Base-by-base conservation (phyloP, 2,797 vertebrate genomes). In the Siniperca scherzeri region DNA sequence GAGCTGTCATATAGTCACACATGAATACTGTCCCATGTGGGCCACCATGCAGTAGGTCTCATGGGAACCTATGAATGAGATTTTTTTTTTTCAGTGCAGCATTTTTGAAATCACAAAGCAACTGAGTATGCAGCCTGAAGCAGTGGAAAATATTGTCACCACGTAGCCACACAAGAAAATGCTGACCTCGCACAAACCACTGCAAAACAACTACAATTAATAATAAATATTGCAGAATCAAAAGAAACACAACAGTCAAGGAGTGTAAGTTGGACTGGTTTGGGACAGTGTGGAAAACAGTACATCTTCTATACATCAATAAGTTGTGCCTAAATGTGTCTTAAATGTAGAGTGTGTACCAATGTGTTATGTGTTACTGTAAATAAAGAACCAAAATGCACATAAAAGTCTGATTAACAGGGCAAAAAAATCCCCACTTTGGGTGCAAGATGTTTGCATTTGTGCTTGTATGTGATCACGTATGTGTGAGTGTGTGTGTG, bases 401-500 rank as follows among this genome's bases (percentile, higher is more conserved):
- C 36, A 56, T 33, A 33, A 64, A 70, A 38, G 70, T 60, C 10
- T 57, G n/a, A 53, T 73, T 7, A 75, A 30, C 30, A 44, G 56
- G 10, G 16, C n/a, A 64, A 67, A 62, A 57, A 25, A 61, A 56
- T 16, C 9, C 8, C n/a, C 2, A 19, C 30, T 57, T 36, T 71
- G 70, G 7, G 6, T 30, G 38, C 25, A 40, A 13, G 22, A 14
- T 53, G 22, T 40, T 27, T 76, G 38, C 52, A 8, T 53, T 52
- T 57, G 2, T 48, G 42, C 10, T 38, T 61, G 27, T 36, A 9
- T 16, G 42, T 44, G 27, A 33, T 71, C 7, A 21, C 64, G 22
- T 22, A n/a, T 59, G 38, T 72, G 22, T 77, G 65, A 57, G n/a
- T 71, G 40, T 77, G 65, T 61, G n/a, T 71, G 40, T 70, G 14